Conservation (phyloP, 37 sponge, comb jelly and placozoan genomes). For the Eunapius fragilis region DNA sequence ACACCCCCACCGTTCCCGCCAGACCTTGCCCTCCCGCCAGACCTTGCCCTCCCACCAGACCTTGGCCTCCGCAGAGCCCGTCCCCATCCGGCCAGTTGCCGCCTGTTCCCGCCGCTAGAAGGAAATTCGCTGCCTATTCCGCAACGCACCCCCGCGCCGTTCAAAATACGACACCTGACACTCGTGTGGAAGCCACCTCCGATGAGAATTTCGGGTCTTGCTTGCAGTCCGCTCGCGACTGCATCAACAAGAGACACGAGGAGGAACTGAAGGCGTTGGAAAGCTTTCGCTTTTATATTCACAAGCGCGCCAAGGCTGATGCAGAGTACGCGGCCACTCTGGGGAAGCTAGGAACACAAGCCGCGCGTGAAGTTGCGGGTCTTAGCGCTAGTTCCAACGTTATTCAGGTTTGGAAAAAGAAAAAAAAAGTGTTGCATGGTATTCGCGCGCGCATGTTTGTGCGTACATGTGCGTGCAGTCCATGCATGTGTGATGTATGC, state of each 20-base stretch:
- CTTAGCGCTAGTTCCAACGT: slow-evolving; percentile 27
- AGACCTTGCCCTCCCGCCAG: neutral
- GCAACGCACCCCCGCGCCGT: neutral
- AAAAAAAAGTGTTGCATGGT: no score
- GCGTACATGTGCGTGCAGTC: no score
- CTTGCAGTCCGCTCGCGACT: slow-evolving; percentile 48
- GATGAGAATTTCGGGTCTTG: slow-evolving; percentile 61
- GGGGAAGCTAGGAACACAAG: slow-evolving; percentile 37
- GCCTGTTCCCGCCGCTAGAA: neutral
- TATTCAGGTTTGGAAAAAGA: slow-evolving; percentile 38
- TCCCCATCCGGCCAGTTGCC: neutral
- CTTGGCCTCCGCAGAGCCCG: no score
- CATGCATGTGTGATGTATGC: neutral
- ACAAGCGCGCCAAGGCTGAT: slow-evolving; percentile 69
- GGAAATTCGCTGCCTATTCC: neutral
- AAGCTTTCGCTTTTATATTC: slow-evolving; percentile 63
- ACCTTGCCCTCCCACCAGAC: no score
- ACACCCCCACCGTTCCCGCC: neutral
- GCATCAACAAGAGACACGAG: slow-evolving; percentile 64
- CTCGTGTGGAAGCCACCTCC: neutral
- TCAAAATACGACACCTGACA: neutral
- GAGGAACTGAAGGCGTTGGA: slow-evolving; percentile 82
- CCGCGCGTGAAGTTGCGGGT: neutral
- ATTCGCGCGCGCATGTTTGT: no score
- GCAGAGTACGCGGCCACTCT: slow-evolving; percentile 64